Evolutionary conservation across 2,888 invertebrate species (phyloP), one percentile per base, ranked within the genome.

Genomic region (Branchellion lobata): DNA sequence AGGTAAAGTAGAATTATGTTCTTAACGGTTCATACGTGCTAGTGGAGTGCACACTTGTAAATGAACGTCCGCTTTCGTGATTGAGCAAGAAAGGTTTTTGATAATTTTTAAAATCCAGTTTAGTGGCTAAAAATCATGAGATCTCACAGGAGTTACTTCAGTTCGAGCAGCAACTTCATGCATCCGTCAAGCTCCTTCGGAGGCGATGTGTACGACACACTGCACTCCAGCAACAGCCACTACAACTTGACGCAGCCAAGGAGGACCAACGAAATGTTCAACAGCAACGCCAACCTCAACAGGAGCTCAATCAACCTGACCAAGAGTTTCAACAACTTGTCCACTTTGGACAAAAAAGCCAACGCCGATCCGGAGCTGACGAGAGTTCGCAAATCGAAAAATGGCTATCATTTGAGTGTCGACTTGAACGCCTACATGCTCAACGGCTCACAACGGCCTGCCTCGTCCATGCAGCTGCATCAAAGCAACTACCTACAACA

Each of bases 401-500:
- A 31, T 14, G 34, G 69, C 27, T 69, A 75, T 27, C 75, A 75
- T 31, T 24, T 75, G 24, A 75, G 31, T 24, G 29, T 75, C n/a
- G 53, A 53, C 40, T 75, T 75, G 75, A 75, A 75, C 3, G 31
- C 51, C 14, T n/a, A 53, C 40, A 27, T 75, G 14, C 31, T 75
- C 1, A 24, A 31, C 3, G 29, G 24, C 31, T 2, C 8, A 21
- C 24, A 40, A 34, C 27, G 72, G 21, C 72, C 72, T n/a, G 27
- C 72, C 8, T 72, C 72, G 24, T 24, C 34, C 24, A 24, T 57
- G 24, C n/a, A 57, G 21, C 40, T 40, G 8, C 40, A 40, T 14
- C 40, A 40, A 40, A 5, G 14, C 5, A 8, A 57, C 8, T 14
- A 18, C 24, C 24, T 57, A 24, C 24, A 18, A 24, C 61, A 57